Evolutionary conservation across 2,113 vertebrate species (phyloP), one percentile per base, ranked within the genome.

Genomic region (Pionites leucogaster): DNA sequence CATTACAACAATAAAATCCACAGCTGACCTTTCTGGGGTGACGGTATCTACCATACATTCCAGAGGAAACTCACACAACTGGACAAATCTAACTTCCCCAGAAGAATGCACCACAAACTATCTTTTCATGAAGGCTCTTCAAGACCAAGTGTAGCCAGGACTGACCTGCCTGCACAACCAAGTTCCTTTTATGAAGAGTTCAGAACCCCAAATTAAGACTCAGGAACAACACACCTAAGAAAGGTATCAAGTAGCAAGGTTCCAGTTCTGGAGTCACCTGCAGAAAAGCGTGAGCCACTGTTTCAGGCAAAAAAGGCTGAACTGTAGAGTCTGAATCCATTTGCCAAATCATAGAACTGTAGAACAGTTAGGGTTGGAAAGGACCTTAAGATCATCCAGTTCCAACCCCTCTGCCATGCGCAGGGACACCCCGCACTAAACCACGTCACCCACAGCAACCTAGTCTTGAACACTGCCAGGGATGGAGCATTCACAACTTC

Each of bases 1-100:
- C 11, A 25, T 47, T 6, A 65, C 55, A 92, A 25, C 6, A 75
- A 37, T 9, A 29, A 53, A 70, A 41, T 19, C 49, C 77, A 44
- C 75, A 65, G 44, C 6, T 82, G 92, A 83, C 93, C 96, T 95
- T 88, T 92, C 83, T 75, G 82, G 46, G 67, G 47, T 6, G 50
- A 71, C 46, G 31, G 22, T 55, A n/a, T 49, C 78, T 62, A n/a
- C 18, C 39, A 13, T 2, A 23, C 22, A 6, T 5, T 75, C 60
- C 80, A 77, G 65, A 82, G 37, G 52, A 91, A 91, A n/a, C 44
- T 39, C 76, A 47, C 39, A 19, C 42, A 49, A 37, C 33, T 59
- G 57, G 57, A 15, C 22, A 59, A 23, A 24, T 35, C 20, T 24
- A n/a, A 59, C 33, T 86, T 86, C 62, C 85, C 82, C 50, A 86